These are phyloP conservation scores for Aporrectodea caliginosa DNA, from an alignment of 1,140 invertebrate genomes.

Conservation along the genomic window DNA sequence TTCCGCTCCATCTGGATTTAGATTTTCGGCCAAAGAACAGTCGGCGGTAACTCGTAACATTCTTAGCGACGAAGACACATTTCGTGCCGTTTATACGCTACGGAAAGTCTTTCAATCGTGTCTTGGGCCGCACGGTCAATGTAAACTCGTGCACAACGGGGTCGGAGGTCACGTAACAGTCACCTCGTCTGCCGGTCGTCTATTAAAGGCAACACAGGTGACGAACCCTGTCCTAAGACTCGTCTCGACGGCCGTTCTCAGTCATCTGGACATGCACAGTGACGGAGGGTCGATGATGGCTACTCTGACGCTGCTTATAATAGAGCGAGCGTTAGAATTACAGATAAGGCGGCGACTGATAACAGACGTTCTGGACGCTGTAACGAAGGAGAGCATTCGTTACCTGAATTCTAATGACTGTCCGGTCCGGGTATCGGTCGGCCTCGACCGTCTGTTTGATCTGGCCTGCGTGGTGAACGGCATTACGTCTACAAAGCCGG, in stretches of 20 bases:
- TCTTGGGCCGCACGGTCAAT: slow-evolving; percentile 4
- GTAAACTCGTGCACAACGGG: slow-evolving; percentile 18
- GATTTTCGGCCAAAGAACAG: not conserved
- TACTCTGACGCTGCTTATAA: not conserved
- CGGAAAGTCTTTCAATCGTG: not conserved
- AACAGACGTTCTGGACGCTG: not conserved
- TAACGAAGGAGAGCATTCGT: not conserved
- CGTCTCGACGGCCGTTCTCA: slow-evolving; percentile 9
- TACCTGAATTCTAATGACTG: slow-evolving; percentile 1
- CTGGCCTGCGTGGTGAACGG: not conserved
- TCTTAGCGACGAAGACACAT: not conserved
- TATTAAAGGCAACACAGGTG: not conserved
- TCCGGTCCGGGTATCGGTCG: slow-evolving; percentile 8
- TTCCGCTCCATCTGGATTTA: not conserved
- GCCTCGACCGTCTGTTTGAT: not conserved
- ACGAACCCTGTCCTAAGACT: slow-evolving; percentile 8
- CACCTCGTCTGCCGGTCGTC: slow-evolving; percentile 15
- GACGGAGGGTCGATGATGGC: slow-evolving; percentile 5
- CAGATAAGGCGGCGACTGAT: not conserved
- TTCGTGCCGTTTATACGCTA: not conserved
- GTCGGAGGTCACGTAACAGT: slow-evolving; percentile 13
- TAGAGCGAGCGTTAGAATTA: not conserved
- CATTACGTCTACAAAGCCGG: not conserved
- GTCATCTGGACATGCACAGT: not conserved
- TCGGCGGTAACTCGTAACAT: not conserved